Evolutionary conservation across 37 sponge, comb jelly and placozoan genomes (phyloP).

Genomic region (Aphrocallistes beatrix): DNA sequence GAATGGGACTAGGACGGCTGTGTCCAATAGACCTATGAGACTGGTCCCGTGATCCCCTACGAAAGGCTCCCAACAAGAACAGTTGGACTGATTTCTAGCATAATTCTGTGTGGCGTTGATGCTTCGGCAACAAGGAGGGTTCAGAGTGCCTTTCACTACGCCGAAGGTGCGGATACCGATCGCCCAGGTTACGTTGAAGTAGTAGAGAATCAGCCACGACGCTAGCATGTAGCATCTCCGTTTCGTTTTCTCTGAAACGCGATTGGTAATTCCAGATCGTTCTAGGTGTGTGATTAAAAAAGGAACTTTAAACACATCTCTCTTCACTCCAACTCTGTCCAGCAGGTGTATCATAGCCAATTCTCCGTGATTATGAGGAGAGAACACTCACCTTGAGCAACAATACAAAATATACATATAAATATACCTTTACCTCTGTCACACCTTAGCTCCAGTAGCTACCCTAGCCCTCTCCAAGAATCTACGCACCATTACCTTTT

Average conservation of each 20-base stretch:
- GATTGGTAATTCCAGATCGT: neutral
- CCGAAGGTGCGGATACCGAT: neutral
- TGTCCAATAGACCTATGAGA: neutral
- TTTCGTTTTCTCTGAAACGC: neutral
- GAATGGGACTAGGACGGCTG: neutral
- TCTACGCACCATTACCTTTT: too few species aligned
- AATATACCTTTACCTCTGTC: too few species aligned
- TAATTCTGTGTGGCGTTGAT: neutral
- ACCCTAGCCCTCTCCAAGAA: too few species aligned
- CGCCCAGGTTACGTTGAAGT: neutral
- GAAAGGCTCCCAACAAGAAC: neutral
- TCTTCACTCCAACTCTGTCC: neutral
- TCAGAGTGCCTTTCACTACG: neutral
- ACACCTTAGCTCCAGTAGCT: too few species aligned
- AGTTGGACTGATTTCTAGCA: neutral
- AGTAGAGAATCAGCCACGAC: constrained; percentile 1
- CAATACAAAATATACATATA: too few species aligned
- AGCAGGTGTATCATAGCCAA: too few species aligned
- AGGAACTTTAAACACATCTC: neutral
- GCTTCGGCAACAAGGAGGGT: neutral
- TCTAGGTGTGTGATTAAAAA: neutral
- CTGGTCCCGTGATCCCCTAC: neutral
- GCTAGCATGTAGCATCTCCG: constrained; percentile 14
- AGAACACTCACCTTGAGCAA: too few species aligned
- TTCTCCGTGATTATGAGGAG: too few species aligned